Evolutionary conservation across 2,797 vertebrate genomes (phyloP).

Genomic region (Dicrostonyx torquatus): DNA sequence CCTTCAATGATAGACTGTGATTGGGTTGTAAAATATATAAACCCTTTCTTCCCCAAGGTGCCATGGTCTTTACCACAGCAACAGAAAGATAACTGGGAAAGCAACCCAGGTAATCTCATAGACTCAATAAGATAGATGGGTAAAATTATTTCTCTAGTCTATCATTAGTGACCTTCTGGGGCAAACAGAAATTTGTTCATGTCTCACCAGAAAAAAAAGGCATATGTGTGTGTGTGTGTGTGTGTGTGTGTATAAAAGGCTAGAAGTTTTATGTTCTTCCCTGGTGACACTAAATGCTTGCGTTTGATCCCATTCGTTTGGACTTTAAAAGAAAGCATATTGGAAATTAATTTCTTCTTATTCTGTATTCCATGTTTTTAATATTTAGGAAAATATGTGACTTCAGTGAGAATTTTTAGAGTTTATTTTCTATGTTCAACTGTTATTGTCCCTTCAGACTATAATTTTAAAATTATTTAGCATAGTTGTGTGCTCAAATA

Average conservation of each 20-base stretch:
- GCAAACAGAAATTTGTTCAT: neutral
- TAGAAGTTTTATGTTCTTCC: neutral
- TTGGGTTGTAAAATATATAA: neutral
- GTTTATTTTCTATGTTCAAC: conserved; percentile 27
- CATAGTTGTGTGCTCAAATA: neutral
- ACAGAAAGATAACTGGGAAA: neutral
- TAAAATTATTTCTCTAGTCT: neutral
- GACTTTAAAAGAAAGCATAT: conserved; percentile 1
- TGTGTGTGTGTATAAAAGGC: neutral
- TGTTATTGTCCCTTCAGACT: neutral
- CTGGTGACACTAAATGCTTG: neutral
- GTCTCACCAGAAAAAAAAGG: no score
- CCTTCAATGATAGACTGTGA: no score
- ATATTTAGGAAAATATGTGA: conserved; percentile 25
- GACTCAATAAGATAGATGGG: neutral
- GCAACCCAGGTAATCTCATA: neutral
- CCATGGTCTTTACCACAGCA: neutral
- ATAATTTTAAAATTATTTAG: conserved; percentile 47
- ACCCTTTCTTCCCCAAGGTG: neutral
- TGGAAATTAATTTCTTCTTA: conserved; percentile 35
- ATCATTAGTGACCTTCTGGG: neutral
- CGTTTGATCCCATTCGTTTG: conserved; percentile 30
- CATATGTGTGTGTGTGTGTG: neutral
- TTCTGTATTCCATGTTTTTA: neutral
- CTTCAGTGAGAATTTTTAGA: neutral